Evolutionary conservation across 2,113 vertebrate genomes (phyloP), one percentile per base, ranked within the genome.

Genomic region (Rousettus leschenaultii): DNA sequence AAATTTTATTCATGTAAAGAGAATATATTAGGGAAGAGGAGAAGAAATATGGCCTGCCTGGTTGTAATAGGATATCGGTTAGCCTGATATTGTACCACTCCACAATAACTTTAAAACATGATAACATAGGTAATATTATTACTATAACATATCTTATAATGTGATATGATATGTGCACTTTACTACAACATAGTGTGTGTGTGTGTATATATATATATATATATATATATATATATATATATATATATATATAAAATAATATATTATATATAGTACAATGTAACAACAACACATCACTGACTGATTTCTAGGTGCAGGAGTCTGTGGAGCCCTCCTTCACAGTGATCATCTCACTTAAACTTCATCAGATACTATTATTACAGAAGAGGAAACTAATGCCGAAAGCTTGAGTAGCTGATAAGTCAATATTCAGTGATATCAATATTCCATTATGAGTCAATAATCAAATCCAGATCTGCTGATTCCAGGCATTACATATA

Each of bases 271-370:
- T 4, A 48, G 21, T 57, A 30, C 18, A 78, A 1, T 9, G 4
- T 57, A 78, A 38, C 30, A 33, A 1, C 38, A n/a, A 0, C 18
- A 15, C n/a, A n/a, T 48, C 8, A 0, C 0, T 4, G 38, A 57
- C 83, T 75, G 78, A n/a, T 26, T 70, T 80, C 33, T 40, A 1
- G 2, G 13, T 66, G 21, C 22, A 19, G 16, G 65, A 35, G 11
- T 26, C 45, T 74, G 22, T n/a, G 57, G 45, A 55, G 6, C 59
- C 21, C 28, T 65, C 55, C 63, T 35, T 26, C 8, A 2, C 26
- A 5, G 40, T 28, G 30, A 18, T 13, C 3, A 1, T 13, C 73
- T 80, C 66, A 16, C 9, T 5, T 18, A 14, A 7, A 48, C 30
- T 57, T 70, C 57, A 3, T 14, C 19, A 21, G 28, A 65, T 30